phyloP scores from a whole-genome alignment of 1,140 invertebrate genomes.

The Pygmarrhopalites habei region DNA sequence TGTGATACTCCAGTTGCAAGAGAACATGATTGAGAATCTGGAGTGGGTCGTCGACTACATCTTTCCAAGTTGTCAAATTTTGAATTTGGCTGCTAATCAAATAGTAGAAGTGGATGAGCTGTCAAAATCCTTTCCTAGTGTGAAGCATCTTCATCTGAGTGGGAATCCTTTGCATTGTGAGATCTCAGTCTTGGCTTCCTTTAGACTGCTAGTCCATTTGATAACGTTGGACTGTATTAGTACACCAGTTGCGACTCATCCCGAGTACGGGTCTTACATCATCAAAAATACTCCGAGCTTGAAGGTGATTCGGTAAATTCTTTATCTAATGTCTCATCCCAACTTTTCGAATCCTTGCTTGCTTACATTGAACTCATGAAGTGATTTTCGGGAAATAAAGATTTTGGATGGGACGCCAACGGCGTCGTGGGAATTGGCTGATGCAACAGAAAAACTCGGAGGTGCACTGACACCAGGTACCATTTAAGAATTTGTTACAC shows the following conservation, averaged over 20 bases:
- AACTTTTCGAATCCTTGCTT: too few relatives aligned
- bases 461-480: slow-evolving; percentile 19
- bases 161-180: slow-evolving; percentile 27
- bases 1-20: slow-evolving; percentile 29
- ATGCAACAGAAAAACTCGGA: slow-evolving; percentile 12
- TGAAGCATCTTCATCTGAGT: slow-evolving; percentile 26
- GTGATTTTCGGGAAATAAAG: too few relatives aligned
- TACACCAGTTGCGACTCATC: slow-evolving; percentile 27
- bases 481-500: too few relatives aligned
- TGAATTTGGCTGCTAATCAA: slow-evolving; percentile 29
- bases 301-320: slow-evolving; percentile 13
- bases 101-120: slow-evolving; percentile 20
- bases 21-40: slow-evolving; percentile 25
- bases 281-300: slow-evolving; percentile 7
- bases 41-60: slow-evolving; percentile 23
- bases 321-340: too few relatives aligned
- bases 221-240: slow-evolving; percentile 15
- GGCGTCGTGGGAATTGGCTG: slow-evolving; percentile 6
- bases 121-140: slow-evolving; percentile 10
- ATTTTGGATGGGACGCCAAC: slow-evolving; percentile 21
- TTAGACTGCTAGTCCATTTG: slow-evolving; percentile 7
- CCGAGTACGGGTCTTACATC: slow-evolving; percentile 17
- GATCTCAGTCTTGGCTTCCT: slow-evolving; percentile 1
- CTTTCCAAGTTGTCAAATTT: slow-evolving; percentile 29
- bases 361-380: too few relatives aligned